A percentile compares a stretch with the other conserved stretches of the same genome.
Conservation (phyloP, 2,888 invertebrate species). For the Yponomeuta evonymella region DNA sequence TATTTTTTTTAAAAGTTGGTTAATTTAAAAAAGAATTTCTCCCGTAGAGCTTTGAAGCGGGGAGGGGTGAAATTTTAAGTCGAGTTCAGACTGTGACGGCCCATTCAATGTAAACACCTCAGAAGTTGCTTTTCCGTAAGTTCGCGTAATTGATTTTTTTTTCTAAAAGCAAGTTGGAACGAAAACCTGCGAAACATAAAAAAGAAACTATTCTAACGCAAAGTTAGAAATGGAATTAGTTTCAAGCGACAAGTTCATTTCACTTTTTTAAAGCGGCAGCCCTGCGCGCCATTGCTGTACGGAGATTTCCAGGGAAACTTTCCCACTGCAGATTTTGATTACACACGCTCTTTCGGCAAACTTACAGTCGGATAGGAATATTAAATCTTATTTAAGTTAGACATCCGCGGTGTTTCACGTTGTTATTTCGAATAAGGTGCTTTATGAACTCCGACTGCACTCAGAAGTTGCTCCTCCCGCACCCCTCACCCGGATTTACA, state of each 20-base stretch:
- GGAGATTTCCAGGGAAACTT: constrained; percentile 65
- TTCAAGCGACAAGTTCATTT: constrained; percentile 74
- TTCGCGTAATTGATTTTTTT: constrained; percentile 70
- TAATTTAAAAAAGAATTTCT: constrained; percentile 53
- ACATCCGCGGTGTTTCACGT: constrained; percentile 65
- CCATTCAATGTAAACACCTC: constrained; percentile 55
- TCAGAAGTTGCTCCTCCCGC: constrained; percentile 35
- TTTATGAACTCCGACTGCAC: constrained; percentile 56
- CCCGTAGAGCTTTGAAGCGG: constrained; percentile 25
- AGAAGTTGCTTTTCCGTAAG: constrained; percentile 55
- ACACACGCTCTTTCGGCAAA: constrained; percentile 72
- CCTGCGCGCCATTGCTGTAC: constrained; percentile 57
- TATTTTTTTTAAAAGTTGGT: constrained; percentile 51
- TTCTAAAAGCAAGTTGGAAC: constrained; percentile 59
- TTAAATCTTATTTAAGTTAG: constrained; percentile 76
- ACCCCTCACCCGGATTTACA: not conserved
- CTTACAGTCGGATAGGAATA: constrained; percentile 71
- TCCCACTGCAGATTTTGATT: constrained; percentile 72
- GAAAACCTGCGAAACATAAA: constrained; percentile 57
- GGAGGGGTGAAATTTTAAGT: constrained; percentile 44
- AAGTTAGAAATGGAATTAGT: constrained; percentile 73
- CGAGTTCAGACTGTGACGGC: constrained; percentile 43
- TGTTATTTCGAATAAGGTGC: constrained; percentile 73
- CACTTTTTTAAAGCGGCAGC: constrained; percentile 61
- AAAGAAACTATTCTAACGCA: constrained; percentile 63